A percentile compares a stretch with the other conserved stretches of the same genome.
These are phyloP conservation scores for Campopleginae sp. DNA, from an alignment of 2,888 invertebrate genomes.

Conservation along the genomic window DNA sequence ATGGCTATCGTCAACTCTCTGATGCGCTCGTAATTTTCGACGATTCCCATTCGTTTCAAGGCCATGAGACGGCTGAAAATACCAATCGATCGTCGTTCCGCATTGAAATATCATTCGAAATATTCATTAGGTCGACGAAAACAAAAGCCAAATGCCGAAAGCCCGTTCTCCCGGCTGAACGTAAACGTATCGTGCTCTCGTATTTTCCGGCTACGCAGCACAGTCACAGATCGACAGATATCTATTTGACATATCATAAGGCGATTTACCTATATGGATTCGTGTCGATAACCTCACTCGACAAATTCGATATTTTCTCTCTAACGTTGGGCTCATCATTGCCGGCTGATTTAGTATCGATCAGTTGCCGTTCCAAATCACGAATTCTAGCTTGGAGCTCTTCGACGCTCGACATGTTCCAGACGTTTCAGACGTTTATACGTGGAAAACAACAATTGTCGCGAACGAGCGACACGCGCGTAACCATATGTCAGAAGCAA, in stretches of 20 bases:
- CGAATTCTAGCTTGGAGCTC: constrained; percentile 87
- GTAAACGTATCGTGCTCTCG: too few relatives aligned
- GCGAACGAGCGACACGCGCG: constrained; percentile 37
- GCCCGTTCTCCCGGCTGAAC: too few relatives aligned
- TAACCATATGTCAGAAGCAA: constrained; percentile 21
- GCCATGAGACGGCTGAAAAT: constrained; percentile 97
- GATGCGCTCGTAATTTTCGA: constrained; percentile 97
- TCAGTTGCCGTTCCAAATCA: constrained; percentile 88
- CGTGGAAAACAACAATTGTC: constrained; percentile 12
- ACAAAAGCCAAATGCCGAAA: too few relatives aligned
- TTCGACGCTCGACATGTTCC: constrained; percentile 81
- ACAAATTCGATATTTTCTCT: constrained; percentile 94
- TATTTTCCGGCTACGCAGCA: too few relatives aligned
- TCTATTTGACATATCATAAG: too few relatives aligned
- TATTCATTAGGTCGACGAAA: too few relatives aligned
- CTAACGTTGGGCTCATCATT: constrained; percentile 84
- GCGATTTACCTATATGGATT: constrained; percentile 99
- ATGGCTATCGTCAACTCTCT: constrained; percentile 95
- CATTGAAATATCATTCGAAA: too few relatives aligned
- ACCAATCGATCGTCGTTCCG: constrained; percentile 54
- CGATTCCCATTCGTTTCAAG: constrained; percentile 99
- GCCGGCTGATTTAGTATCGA: constrained; percentile 84
- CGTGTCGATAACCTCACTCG: constrained; percentile 97
- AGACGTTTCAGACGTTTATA: background rate
- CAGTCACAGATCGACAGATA: too few relatives aligned